These are phyloP conservation scores for Nymphalis urticae DNA, from an alignment of 2,888 invertebrate species.

Conservation along the genomic window DNA sequence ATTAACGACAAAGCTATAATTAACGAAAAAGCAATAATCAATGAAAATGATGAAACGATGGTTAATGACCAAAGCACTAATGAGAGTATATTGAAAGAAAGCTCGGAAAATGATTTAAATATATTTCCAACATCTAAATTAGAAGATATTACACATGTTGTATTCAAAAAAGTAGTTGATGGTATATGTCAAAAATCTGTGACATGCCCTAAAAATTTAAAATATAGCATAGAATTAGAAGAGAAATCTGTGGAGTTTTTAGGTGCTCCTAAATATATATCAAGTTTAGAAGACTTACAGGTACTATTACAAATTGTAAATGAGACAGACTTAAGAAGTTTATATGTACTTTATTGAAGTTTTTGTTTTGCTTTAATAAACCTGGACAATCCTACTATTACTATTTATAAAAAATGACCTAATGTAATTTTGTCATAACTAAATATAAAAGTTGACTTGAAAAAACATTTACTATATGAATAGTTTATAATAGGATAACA, in stretches of 20 bases:
- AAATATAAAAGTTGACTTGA: slow-evolving; percentile 23
- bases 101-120: slow-evolving; percentile 38
- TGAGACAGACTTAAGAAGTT: slow-evolving; percentile 68
- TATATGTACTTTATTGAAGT: slow-evolving; percentile 65
- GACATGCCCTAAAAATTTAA: slow-evolving; percentile 71
- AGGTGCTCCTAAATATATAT: slow-evolving; percentile 75
- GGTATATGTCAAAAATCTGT: slow-evolving; percentile 66
- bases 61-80: slow-evolving; percentile 14
- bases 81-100: slow-evolving; percentile 21
- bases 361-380: slow-evolving; percentile 11
- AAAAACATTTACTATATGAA: slow-evolving; percentile 19
- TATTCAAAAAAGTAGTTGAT: slow-evolving; percentile 65
- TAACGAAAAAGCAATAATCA: too few species aligned
- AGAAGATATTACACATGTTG: slow-evolving; percentile 59
- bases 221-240: slow-evolving; percentile 68
- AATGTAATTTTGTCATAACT: slow-evolving; percentile 27
- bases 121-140: slow-evolving; percentile 38
- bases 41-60: slow-evolving; percentile 13
- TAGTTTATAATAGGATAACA: slow-evolving; percentile 8
- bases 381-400: slow-evolving; percentile 10
- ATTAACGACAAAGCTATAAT: too few species aligned
- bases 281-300: slow-evolving; percentile 72
- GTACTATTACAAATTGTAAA: slow-evolving; percentile 78
- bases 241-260: slow-evolving; percentile 70
- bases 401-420: slow-evolving; percentile 19